Base-by-base conservation (phyloP, 2,888 invertebrate species). In the Habroteleia sp. region DNA sequence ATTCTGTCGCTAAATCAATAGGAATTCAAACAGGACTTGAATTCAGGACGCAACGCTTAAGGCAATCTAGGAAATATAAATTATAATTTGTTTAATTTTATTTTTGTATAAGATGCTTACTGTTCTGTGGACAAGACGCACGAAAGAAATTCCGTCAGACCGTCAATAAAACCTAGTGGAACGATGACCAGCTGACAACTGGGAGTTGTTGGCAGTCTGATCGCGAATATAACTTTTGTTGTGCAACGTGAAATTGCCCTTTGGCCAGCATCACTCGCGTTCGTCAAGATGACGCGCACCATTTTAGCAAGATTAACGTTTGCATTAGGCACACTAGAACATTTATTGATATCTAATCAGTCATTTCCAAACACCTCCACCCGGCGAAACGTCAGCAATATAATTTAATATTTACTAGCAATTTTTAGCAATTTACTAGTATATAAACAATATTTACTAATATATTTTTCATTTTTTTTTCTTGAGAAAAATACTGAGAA, bases 191-290 rank as follows among this genome's bases (percentile, higher is more conserved):
- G 79, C 80, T 78, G 78, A 83, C 82, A 82, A 85, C 84, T 85
- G 82, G 56, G 72, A 77, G 76, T 72, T 60, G 69, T 79, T 80
- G 82, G 76, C 81, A 79, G 80, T 78, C 80, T 66, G 80, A 81
- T 79, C 74, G 63, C 50, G 63, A 62, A 82, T 78, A 80, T 75
- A 76, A 65, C 52, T 72, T 52, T 75, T 42, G 77, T 83, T 83
- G 80, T 83, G 83, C 79, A 82, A 84, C 68, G 50, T 39, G 54
- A 74, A 60, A 63, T 73, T 84, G 85, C 82, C 80, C 85, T 85
- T 85, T 85, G 85, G 73, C 80, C 85, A 77, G 69, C 48, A 39
- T 42, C 56, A 62, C 74, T 62, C 74, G 72, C 75, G 77, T 52
- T 77, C 66, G 60, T 60, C 46, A 31, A 77, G 71, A 79, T 83